Evolutionary conservation across 2,113 vertebrate genomes (phyloP).

Genomic region (Neolamprologus toae): DNA sequence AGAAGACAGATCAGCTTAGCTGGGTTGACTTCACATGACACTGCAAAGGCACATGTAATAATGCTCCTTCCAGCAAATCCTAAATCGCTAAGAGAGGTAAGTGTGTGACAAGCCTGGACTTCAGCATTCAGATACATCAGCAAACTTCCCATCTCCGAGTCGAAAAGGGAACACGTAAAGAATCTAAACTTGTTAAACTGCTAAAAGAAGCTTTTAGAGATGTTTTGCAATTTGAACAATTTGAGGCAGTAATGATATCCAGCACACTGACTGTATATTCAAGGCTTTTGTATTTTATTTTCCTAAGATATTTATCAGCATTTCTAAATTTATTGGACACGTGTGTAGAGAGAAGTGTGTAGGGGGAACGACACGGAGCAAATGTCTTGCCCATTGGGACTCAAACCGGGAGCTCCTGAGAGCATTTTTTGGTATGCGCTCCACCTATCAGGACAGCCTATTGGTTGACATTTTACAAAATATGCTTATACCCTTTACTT

Average conservation of each 20-base stretch:
- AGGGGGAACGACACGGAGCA: neutral
- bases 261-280: neutral
- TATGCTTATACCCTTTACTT: neutral
- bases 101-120: neutral
- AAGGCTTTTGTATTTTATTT: neutral
- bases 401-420: neutral
- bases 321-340: neutral
- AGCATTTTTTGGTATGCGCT: neutral
- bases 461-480: neutral
- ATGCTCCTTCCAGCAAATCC: neutral
- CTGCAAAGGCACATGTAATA: neutral
- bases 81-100: neutral
- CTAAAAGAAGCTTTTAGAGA: neutral
- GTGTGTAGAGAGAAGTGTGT: accelerated
- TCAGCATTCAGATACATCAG: neutral
- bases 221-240: neutral
- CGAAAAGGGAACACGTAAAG: neutral
- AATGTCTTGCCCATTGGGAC: neutral
- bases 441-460: neutral
- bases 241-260: neutral
- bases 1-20: slow-evolving; percentile 44
- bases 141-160: neutral
- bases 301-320: neutral
- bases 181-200: neutral
- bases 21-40: neutral